Evolutionary conservation across 1,140 invertebrate species (phyloP).

Genomic region (Drosophila orena): DNA sequence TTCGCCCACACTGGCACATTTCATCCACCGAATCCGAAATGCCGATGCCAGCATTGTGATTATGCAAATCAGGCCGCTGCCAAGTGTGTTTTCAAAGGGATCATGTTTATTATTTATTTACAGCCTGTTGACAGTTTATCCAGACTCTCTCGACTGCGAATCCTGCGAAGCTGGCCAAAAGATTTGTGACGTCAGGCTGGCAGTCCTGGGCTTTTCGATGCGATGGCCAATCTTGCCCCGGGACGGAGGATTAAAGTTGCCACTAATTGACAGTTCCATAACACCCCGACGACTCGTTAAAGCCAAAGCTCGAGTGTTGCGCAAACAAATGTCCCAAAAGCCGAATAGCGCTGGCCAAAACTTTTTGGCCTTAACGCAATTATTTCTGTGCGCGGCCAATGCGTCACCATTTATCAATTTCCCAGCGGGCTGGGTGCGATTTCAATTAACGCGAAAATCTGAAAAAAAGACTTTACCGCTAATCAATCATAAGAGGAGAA

Average conservation of each 20-base stretch:
- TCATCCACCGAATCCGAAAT: slow-evolving; percentile 5
- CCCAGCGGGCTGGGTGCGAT: slow-evolving; percentile 21
- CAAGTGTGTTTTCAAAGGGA: slow-evolving; percentile 74
- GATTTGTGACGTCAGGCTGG: slow-evolving; percentile 64
- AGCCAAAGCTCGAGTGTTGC: slow-evolving; percentile 69
- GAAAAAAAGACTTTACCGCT: slow-evolving; percentile 30
- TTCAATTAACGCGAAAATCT: slow-evolving; percentile 66
- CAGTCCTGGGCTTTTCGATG: neutral
- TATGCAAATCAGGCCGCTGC: slow-evolving; percentile 71
- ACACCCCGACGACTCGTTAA: slow-evolving; percentile 65
- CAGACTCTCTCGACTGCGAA: slow-evolving; percentile 40
- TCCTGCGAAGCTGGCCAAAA: slow-evolving; percentile 39
- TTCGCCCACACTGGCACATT: neutral
- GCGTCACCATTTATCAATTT: slow-evolving; percentile 60
- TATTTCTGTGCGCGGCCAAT: slow-evolving; percentile 41
- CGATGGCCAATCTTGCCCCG: neutral
- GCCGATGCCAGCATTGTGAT: slow-evolving; percentile 62
- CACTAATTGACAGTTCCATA: slow-evolving; percentile 79
- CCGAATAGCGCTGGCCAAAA: slow-evolving; percentile 26
- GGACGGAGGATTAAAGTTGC: slow-evolving; percentile 55
- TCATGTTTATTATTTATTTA: slow-evolving; percentile 82
- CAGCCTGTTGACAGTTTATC: slow-evolving; percentile 71
- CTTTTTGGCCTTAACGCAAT: slow-evolving; percentile 52
- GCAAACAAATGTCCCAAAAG: slow-evolving; percentile 62
- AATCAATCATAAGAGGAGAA: slow-evolving; percentile 60